Evolutionary conservation across 2,113 vertebrate genomes (phyloP).

Genomic region (Protobothrops flavoviridis): DNA sequence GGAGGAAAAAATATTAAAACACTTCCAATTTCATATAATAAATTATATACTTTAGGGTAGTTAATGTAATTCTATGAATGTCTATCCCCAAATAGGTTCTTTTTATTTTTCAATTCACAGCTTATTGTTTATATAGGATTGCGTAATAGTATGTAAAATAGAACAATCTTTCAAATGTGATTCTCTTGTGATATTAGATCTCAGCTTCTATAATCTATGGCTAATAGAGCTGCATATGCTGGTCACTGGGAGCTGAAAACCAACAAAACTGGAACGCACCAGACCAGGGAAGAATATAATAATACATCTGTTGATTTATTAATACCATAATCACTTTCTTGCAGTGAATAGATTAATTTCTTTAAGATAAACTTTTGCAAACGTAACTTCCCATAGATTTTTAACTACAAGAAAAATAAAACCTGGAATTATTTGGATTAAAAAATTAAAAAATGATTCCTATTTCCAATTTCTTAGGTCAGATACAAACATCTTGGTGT

Average conservation of each 20-base stretch:
- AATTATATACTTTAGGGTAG: not conserved
- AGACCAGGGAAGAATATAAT: not conserved
- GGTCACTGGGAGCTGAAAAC: not conserved
- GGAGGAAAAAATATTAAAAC: conserved; percentile 11
- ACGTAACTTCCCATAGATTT: not conserved
- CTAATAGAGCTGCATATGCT: not conserved
- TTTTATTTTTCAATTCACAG: not conserved
- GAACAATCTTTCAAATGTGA: not conserved
- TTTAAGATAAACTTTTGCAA: not conserved
- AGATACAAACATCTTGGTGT: not conserved
- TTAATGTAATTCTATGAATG: not conserved
- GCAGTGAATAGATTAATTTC: not conserved
- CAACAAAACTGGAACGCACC: not conserved
- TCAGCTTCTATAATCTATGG: not conserved
- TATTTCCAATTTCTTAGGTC: not conserved
- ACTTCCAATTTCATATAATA: not conserved
- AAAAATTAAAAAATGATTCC: not conserved
- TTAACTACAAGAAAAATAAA: not conserved
- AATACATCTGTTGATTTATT: not conserved
- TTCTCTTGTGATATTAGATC: not conserved
- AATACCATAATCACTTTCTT: not conserved
- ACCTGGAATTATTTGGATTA: not conserved
- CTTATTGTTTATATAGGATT: not conserved
- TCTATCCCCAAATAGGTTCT: not conserved
- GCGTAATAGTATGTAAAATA: not conserved